Base-by-base conservation (phyloP, 2,888 invertebrate genomes). In the Arctia plantaginis region DNA sequence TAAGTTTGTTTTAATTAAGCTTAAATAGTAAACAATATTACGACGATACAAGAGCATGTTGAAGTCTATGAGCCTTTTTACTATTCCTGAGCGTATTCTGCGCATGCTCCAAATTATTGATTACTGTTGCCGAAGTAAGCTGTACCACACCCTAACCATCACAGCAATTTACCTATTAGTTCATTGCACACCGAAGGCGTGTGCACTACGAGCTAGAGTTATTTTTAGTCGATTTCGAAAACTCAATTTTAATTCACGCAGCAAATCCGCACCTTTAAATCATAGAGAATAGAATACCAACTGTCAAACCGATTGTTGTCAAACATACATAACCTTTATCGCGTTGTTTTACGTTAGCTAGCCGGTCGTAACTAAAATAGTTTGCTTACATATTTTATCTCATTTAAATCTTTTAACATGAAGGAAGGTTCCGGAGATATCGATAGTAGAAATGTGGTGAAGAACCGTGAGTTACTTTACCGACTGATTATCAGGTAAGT, bases 401-500 rank as follows among this genome's bases (percentile, higher is more conserved):
- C 8, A 18, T 66, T 65, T n/a, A 55, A 30, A 62, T 71, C 18
- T 33, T 20, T 73, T 33, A 89, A 89, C 86, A 95, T 95, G 95
- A 95, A 93, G 82, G 95, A 95, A 87, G 90, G 85, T 51, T 88
- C 81, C n/a, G 88, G 87, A 44, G 94, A 94, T n/a, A 85, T 97
- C 12, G 97, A 98, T 88, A 96, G 97, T 0, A 97, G 96, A 89
- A 98, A 98, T 91, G 96, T 98, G 71, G 97, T 99, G 10, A 99
- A 99, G 93, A 98, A 98, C 90, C 96, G 99, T 75, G 99, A 99
- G 89, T 95, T 98, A 80, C 96, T 99, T 67, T 99, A 99, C 90
- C 97, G 99, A 75, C 96, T 99, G 87, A 99, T 99, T 82, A 98
- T 99, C 87, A 99, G 99, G 99, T 92, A 89, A 83, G 99, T 92